Percentiles rank a stretch among this genome's conserved stretches.
phyloP scores from a whole-genome alignment of 2,888 invertebrate genomes.

The Drepana falcataria region DNA sequence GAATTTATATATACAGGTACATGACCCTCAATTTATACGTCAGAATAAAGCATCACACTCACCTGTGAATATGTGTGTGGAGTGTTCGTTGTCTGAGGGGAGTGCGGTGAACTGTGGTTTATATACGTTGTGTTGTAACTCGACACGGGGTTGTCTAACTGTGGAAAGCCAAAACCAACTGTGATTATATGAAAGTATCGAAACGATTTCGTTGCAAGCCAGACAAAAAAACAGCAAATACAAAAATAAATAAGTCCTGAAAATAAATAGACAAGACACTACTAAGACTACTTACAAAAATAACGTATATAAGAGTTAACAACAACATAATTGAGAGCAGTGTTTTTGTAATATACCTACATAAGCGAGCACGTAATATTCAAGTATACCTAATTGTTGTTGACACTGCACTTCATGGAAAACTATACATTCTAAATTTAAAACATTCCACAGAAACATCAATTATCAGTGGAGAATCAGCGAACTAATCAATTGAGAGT shows the following conservation, averaged over 20 bases:
- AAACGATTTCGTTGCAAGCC: conserved; percentile 24
- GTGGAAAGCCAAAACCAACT: conserved; percentile 15
- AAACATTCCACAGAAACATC: too few species aligned
- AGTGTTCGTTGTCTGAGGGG: conserved; percentile 65
- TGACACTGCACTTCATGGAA: background rate
- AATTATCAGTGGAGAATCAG: background rate
- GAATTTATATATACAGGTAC: too few species aligned
- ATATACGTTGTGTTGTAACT: conserved; percentile 66
- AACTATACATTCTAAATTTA: too few species aligned
- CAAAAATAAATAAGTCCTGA: background rate
- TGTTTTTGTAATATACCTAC: background rate
- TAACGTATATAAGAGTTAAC: background rate
- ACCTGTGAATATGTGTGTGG: conserved; percentile 70
- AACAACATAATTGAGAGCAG: background rate
- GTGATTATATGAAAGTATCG: background rate
- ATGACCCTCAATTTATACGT: too few species aligned
- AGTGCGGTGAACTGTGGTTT: conserved; percentile 69
- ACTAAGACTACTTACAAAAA: conserved; percentile 13
- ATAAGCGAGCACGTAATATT: background rate
- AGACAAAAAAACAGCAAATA: conserved; percentile 19
- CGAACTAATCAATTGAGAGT: background rate
- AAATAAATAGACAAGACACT: conserved; percentile 4
- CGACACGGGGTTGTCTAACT: conserved; percentile 67
- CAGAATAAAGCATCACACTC: conserved; percentile 4
- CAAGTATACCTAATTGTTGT: background rate